Evolutionary conservation across 2,113 vertebrate genomes (phyloP), one percentile per base, ranked within the genome.

Genomic region (Dicaeum eximium): DNA sequence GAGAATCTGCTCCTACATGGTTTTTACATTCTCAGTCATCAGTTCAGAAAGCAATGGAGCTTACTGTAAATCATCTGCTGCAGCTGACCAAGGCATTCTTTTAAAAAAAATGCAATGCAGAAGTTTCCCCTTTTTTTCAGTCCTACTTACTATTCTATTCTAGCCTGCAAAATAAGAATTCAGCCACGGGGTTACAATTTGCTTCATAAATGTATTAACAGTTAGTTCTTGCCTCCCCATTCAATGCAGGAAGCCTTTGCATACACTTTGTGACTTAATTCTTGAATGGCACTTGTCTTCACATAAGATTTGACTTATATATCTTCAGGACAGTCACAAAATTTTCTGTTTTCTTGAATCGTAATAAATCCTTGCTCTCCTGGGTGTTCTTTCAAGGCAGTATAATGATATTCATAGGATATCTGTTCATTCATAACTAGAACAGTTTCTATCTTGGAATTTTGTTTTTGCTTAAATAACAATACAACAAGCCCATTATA

Each of bases 341-440:
- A 67, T 24, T 70, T 80, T 90, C 50, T 54, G 7, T 35, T 90
- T 83, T 91, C 37, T 44, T 71, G 57, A 50, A 54, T 82, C 44
- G 82, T 70, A 89, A 78, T 30, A 95, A 92, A 71, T 44, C 27
- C 61, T 78, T 45, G 21, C 38, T 45, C 73, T 91, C 65, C 42
- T 60, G 54, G 13, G 61, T 79, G 8, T 45, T 93, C 21, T 57
- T 69, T 69, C 70, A 79, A 35, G 14, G 14, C 23, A 84, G 27
- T 40, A 28, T 53, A 86, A 84, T 81, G 35, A 94, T 91, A 94
- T 81, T 80, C 72, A 88, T 15, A 73, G 47, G 60, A 31, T 30
- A 81, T 50, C 18, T 66, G 10, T 45, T 90, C 22, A 78, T 73
- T 86, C 21, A n/a, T 62, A 88, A 69, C 15, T 66, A 66, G 25